A percentile compares a stretch with the other conserved stretches of the same genome.
Conservation (phyloP, 2,113 vertebrate species). For the Cryptotis parvus region DNA sequence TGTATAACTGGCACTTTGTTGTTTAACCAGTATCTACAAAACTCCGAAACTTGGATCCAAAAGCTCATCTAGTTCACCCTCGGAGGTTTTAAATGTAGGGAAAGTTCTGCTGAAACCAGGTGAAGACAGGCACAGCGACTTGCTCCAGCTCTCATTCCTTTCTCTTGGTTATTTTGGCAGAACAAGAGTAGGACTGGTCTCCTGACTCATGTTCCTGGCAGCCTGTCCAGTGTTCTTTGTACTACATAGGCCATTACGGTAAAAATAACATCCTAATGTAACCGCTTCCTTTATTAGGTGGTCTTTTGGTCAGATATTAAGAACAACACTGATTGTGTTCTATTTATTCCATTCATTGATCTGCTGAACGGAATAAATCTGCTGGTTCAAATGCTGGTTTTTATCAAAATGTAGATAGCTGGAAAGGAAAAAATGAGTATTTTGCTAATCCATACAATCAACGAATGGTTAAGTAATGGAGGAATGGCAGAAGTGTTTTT, state of each 20-base stretch:
- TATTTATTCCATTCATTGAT: constrained; percentile 44
- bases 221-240: constrained; percentile 41
- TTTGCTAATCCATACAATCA: background rate
- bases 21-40: constrained; percentile 32
- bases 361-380: too few species aligned
- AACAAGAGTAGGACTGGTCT: background rate
- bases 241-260: constrained; percentile 38
- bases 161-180: constrained; percentile 35
- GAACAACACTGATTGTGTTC: constrained; percentile 13
- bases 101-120: constrained; percentile 27
- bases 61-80: background rate
- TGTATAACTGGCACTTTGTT: constrained; percentile 56
- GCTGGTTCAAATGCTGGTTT: background rate
- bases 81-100: background rate
- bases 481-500: background rate
- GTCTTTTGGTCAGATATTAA: constrained; percentile 25
- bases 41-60: background rate
- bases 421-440: constrained; percentile 5
- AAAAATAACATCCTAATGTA: constrained; percentile 67
- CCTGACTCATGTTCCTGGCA: constrained; percentile 58
- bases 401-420: background rate
- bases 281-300: constrained; percentile 62
- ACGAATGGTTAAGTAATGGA: constrained; percentile 27
- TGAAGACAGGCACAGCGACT: background rate
- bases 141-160: background rate